Evolutionary conservation across 2,113 vertebrate genomes (phyloP).

Genomic region (Ceyx margarethae): DNA sequence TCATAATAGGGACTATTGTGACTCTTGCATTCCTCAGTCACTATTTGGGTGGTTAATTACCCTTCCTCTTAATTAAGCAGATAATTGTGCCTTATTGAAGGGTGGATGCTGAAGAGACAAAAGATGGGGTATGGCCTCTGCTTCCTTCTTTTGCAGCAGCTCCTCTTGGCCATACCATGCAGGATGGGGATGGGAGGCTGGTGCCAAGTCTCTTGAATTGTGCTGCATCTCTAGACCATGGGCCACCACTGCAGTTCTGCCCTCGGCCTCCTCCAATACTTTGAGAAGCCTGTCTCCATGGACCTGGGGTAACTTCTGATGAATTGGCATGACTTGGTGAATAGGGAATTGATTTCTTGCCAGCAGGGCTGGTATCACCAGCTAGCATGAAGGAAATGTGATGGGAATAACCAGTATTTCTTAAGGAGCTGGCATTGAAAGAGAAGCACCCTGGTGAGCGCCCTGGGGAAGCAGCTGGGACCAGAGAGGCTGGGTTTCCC

Average conservation of each 20-base stretch:
- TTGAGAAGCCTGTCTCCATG: not conserved
- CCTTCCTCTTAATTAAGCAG: conserved; percentile 9
- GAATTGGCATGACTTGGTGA: not conserved
- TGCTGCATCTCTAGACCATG: not conserved
- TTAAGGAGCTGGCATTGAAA: not conserved
- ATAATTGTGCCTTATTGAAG: conserved; percentile 1
- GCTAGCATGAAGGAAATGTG: not conserved
- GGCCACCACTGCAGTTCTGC: not conserved
- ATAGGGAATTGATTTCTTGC: not conserved
- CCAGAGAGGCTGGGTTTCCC: not conserved
- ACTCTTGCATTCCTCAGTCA: not conserved
- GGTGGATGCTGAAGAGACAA: not conserved
- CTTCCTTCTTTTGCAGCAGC: not conserved
- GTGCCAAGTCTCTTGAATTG: not conserved
- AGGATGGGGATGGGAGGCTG: not conserved
- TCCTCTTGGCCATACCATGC: not conserved
- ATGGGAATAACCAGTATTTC: not conserved
- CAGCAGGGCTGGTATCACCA: not conserved
- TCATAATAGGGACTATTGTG: not conserved
- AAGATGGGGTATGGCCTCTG: not conserved
- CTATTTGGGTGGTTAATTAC: conserved; percentile 22
- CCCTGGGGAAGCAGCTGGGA: not conserved
- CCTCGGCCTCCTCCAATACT: accelerated
- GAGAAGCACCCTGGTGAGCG: not conserved
- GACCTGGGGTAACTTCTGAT: not conserved